Conservation (phyloP, 2,113 vertebrate genomes). For the Halichoerus grypus region DNA sequence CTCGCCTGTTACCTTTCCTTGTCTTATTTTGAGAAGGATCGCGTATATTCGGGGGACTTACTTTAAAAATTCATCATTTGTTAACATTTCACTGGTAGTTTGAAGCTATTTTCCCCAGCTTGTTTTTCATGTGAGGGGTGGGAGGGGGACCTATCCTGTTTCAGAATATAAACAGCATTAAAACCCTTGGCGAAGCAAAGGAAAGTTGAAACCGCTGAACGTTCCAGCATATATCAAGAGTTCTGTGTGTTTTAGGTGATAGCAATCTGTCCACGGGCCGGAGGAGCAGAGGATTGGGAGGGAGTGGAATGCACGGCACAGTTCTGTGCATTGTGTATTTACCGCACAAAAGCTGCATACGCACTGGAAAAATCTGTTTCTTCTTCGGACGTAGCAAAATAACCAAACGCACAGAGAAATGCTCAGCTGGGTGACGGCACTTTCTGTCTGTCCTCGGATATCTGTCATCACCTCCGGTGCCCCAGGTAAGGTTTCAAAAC, state of each 20-base stretch:
- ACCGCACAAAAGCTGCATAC: background rate
- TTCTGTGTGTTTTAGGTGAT: background rate
- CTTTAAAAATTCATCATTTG: background rate
- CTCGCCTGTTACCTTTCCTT: background rate
- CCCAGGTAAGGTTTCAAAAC: background rate
- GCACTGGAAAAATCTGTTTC: background rate
- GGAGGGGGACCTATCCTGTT: background rate
- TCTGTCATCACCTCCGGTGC: background rate
- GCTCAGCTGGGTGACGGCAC: rapidly evolving
- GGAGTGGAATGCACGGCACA: rapidly evolving
- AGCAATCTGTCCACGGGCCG: background rate
- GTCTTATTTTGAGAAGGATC: slow-evolving; percentile 12
- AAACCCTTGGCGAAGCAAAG: background rate
- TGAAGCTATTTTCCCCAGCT: slow-evolving; percentile 14
- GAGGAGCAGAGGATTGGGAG: rapidly evolving
- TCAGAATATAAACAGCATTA: slow-evolving; percentile 3
- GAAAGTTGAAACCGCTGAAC: background rate
- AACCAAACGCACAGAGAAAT: background rate
- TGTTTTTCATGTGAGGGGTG: background rate
- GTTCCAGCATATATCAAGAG: background rate
- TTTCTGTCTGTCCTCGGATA: background rate
- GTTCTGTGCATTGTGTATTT: rapidly evolving
- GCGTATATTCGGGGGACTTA: background rate
- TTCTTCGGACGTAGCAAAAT: background rate
- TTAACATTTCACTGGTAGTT: background rate